A percentile compares a stretch with the other conserved stretches of the same genome.
Conservation (phyloP, 2,113 vertebrate genomes). For the Indicator indicator region DNA sequence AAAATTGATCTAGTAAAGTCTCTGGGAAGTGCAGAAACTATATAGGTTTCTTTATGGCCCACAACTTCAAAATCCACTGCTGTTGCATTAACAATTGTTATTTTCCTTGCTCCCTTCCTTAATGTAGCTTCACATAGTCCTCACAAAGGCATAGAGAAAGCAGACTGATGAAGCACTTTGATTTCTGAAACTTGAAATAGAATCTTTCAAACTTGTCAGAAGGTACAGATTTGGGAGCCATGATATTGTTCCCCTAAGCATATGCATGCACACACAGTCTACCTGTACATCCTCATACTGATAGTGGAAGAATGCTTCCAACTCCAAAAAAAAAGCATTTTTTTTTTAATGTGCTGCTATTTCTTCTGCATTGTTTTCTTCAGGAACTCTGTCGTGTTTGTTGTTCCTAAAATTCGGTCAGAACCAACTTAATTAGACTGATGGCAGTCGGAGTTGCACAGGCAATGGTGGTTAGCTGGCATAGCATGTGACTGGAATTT, state of each 20-base stretch:
- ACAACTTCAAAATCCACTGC: neutral
- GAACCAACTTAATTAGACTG: neutral
- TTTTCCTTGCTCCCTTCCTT: neutral
- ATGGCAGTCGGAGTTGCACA: neutral
- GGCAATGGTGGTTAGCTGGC: neutral
- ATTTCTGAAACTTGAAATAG: neutral
- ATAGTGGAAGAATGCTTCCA: neutral
- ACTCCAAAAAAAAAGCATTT: neutral
- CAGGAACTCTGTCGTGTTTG: neutral
- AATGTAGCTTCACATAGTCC: neutral
- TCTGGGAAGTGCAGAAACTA: neutral
- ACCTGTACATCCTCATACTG: neutral
- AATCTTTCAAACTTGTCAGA: neutral
- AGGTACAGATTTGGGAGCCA: neutral
- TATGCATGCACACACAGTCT: neutral
- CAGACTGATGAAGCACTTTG: neutral
- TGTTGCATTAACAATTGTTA: neutral
- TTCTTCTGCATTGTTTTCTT: conserved; percentile 13
- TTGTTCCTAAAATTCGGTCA: neutral
- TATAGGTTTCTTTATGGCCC: neutral
- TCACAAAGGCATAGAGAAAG: neutral
- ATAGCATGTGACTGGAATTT: neutral
- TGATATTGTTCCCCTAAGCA: neutral
- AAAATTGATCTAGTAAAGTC: neutral
- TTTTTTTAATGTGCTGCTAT: neutral